Evolutionary conservation across 2,888 invertebrate species (phyloP).

Genomic region (Glaucopsyche alexis): DNA sequence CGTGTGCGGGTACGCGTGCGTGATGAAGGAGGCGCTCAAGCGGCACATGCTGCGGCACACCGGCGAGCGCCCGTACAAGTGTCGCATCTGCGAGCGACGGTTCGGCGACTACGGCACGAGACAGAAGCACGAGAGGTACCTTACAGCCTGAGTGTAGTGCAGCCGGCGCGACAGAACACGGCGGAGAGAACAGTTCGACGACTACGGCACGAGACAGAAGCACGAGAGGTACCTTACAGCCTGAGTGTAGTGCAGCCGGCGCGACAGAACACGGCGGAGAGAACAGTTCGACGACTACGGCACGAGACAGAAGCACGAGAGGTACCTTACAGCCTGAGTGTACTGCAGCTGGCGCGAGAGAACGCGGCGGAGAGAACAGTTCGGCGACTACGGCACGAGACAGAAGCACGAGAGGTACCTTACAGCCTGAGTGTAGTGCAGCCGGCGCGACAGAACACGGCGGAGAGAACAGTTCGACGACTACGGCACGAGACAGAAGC

Average conservation of each 20-base stretch:
- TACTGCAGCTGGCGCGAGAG: too few relatives aligned
- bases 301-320: too few relatives aligned
- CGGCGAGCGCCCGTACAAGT: conserved; percentile 66
- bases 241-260: not conserved
- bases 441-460: too few relatives aligned
- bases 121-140: conserved; percentile 69
- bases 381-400: too few relatives aligned
- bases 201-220: too few relatives aligned
- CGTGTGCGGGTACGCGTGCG: conserved; percentile 63
- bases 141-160: not conserved
- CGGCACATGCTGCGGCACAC: conserved; percentile 71
- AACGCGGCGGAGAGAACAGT: conserved; percentile 40
- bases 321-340: not conserved
- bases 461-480: conserved; percentile 40
- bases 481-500: too few relatives aligned
- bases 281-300: too few relatives aligned
- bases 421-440: not conserved
- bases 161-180: too few relatives aligned
- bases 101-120: conserved; percentile 67
- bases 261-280: conserved; percentile 39
- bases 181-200: conserved; percentile 40
- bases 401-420: not conserved
- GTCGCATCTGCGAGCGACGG: conserved; percentile 64
- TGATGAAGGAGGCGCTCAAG: conserved; percentile 61
- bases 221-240: not conserved